A percentile compares a stretch with the other conserved stretches of the same genome.
phyloP scores from a whole-genome alignment of 2,113 vertebrate species.

The Perca schrenkii region DNA sequence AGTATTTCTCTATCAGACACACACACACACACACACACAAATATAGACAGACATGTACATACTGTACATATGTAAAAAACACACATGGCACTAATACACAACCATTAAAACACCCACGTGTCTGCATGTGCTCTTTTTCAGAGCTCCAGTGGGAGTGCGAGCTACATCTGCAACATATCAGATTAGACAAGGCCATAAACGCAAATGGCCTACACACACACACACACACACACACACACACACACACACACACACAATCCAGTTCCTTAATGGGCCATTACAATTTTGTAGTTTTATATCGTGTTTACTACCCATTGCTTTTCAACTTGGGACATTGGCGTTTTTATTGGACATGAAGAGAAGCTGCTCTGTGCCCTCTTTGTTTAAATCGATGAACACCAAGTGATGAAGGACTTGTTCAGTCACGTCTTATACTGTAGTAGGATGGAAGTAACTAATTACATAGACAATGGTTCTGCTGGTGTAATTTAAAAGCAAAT shows the following conservation, averaged over 20 bases:
- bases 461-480: not conserved
- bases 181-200: slow-evolving; percentile 15
- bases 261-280: slow-evolving; percentile 32
- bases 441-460: not conserved
- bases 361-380: not conserved
- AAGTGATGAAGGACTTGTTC: too few species aligned
- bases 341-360: slow-evolving; percentile 25
- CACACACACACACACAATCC: not conserved
- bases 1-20: not conserved
- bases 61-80: not conserved
- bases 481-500: not conserved
- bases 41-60: not conserved
- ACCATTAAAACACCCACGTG: slow-evolving; percentile 30
- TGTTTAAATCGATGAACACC: not conserved
- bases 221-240: slow-evolving; percentile 32
- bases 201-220: slow-evolving; percentile 34
- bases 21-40: not conserved
- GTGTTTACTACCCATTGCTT: slow-evolving; percentile 26
- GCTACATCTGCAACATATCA: not conserved
- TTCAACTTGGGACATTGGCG: slow-evolving; percentile 4
- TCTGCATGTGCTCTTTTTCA: not conserved
- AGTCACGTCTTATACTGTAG: too few species aligned
- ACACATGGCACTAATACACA: not conserved
- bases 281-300: slow-evolving; percentile 23
- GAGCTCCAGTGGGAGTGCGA: slow-evolving; percentile 27